Base-by-base conservation (phyloP, 64 coral and sea anemone species). In the Stylophora pistillata region DNA sequence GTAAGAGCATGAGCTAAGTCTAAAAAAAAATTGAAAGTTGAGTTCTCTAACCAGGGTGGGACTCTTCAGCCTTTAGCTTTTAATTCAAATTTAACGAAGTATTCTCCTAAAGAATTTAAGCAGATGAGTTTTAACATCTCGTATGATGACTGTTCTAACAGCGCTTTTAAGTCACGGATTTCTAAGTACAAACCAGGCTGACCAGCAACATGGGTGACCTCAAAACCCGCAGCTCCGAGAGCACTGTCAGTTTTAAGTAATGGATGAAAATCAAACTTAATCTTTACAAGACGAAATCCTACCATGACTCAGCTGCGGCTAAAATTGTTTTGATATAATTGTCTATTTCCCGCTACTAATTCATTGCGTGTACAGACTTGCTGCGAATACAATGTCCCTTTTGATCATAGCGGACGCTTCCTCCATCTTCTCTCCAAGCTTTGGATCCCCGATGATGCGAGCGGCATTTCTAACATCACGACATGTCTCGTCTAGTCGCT, bases 361-460 rank as follows among this genome's bases (percentile, higher is more conserved):
- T 75, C 79, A 98, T 34, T 98, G 90, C 7, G 96, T 98, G 78
- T 99, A 99, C 28, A 99, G 89, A 86, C 97, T 99, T 1, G 97
- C 93, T 25, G 97, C 93, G 55, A 99, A 99, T 10, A 95, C 97
- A 58, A 99, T 95, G 30, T 99, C 97, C 57, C 97, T 89, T 68
- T 94, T 93, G 4, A 99, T 89, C 53, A 94, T 86, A 21, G 68
- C 79, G 14, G 97, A 99, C 0, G 97, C 93, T 63, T 93, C 88
- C 66, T 95, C 97, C 97, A 99, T 99, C 78, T 99, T 99, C 66
- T 95, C 64, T 72, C 95, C 79, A 64, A 99, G 47, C 32, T 83
- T 87, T 66, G 90, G 89, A 71, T 95, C 97, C 3, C 97, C 97
- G 55, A 99, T 92, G 13, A 92, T 93, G 41, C 85, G 89, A 53